Percentiles rank a stretch among this genome's conserved stretches.
These are phyloP conservation scores for Colossoma macropomum DNA, from an alignment of 2,113 vertebrate genomes.

Conservation along the genomic window DNA sequence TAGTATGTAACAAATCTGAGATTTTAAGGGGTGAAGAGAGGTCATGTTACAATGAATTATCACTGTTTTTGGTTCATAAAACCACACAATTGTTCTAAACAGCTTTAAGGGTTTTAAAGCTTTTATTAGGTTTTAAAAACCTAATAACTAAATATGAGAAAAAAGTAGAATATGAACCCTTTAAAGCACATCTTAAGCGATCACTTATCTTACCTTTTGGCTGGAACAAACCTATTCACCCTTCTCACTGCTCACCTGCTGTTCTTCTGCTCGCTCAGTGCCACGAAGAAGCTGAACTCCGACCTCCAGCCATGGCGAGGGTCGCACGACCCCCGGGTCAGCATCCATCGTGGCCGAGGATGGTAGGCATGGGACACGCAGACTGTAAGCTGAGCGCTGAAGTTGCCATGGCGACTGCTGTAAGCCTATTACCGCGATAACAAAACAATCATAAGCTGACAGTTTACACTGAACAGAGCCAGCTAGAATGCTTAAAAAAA, in stretches of 20 bases:
- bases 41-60: no score
- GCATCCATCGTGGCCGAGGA: slow-evolving; percentile 93
- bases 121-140: no score
- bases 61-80: no score
- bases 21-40: no score
- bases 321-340: slow-evolving; percentile 89
- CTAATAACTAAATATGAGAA: no score
- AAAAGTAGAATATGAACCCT: no score
- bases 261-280: slow-evolving; percentile 82
- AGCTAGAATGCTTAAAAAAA: neutral
- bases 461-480: slow-evolving; percentile 15
- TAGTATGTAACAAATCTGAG: no score
- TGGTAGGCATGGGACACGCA: slow-evolving; percentile 93
- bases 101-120: no score
- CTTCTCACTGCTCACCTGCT: slow-evolving; percentile 79
- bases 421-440: slow-evolving; percentile 82
- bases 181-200: no score
- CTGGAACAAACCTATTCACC: neutral
- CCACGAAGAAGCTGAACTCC: slow-evolving; percentile 94
- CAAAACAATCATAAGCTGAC: slow-evolving; percentile 38
- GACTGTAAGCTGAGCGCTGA: slow-evolving; percentile 94
- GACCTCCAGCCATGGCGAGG: slow-evolving; percentile 86
- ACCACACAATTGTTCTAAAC: no score
- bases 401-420: slow-evolving; percentile 91
- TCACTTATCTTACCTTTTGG: no score